Evolutionary conservation across 2,797 vertebrate genomes (phyloP).

Genomic region (Characodon lateralis): DNA sequence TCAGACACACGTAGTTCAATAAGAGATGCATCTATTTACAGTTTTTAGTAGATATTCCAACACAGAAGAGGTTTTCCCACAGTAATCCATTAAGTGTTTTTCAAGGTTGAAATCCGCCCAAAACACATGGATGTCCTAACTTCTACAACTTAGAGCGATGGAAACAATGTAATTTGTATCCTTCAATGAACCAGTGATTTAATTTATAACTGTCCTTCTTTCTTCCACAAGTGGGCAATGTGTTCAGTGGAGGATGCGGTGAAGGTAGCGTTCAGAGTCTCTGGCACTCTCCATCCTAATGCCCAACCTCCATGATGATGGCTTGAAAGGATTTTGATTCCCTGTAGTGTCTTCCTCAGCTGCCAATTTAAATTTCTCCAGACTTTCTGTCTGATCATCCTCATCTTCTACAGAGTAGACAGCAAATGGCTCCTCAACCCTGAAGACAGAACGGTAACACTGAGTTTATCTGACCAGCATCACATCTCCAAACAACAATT

Average conservation of each 20-base stretch:
- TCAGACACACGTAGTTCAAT: not conserved
- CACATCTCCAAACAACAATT: not conserved
- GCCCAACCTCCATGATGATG: slow-evolving; percentile 49
- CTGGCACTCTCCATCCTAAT: slow-evolving; percentile 46
- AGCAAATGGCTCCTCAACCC: slow-evolving; percentile 42
- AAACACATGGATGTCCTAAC: not conserved
- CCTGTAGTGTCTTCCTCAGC: slow-evolving; percentile 28
- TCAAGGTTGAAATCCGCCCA: not conserved
- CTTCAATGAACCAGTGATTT: not conserved
- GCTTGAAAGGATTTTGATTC: slow-evolving; percentile 44
- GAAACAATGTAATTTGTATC: not conserved
- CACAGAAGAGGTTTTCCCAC: not conserved
- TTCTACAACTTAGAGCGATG: not conserved
- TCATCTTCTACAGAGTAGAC: slow-evolving; percentile 26
- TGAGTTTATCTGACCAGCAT: not conserved
- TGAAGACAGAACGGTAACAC: slow-evolving; percentile 29
- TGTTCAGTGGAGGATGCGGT: slow-evolving; percentile 69
- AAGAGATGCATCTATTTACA: not conserved
- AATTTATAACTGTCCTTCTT: not conserved
- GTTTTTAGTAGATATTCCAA: not conserved
- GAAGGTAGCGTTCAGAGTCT: slow-evolving; percentile 77
- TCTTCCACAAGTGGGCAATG: not conserved
- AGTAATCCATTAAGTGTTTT: not conserved
- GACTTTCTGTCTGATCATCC: not conserved
- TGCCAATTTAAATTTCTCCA: slow-evolving; percentile 4